A percentile compares a stretch with the other conserved stretches of the same genome.
Conservation (phyloP, 2,113 vertebrate genomes). For the Thamnophis sirtalis region DNA sequence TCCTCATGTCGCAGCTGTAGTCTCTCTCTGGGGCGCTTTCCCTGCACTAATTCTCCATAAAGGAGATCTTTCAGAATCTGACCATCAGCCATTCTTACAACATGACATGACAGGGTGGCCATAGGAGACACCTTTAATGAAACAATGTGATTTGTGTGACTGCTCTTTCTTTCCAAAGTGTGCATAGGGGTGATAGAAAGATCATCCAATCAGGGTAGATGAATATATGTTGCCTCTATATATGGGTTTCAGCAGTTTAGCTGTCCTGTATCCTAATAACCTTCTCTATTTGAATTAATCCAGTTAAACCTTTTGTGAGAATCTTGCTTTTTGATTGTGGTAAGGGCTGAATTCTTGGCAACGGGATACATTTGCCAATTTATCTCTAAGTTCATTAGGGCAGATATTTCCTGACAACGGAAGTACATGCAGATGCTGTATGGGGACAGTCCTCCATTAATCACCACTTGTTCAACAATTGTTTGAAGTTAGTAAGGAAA, state of each 20-base stretch:
- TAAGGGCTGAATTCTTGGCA: background rate
- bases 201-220: background rate
- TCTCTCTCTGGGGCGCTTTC: too few species aligned
- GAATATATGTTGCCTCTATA: background rate
- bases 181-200: background rate
- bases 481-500: background rate
- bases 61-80: too few species aligned
- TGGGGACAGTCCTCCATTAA: background rate
- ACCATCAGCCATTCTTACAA: too few species aligned
- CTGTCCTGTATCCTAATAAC: background rate
- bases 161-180: background rate
- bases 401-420: background rate
- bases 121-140: background rate
- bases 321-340: background rate
- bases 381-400: background rate
- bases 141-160: background rate
- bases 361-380: background rate
- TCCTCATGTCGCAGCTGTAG: too few species aligned
- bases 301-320: background rate
- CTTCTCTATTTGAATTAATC: background rate
- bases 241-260: background rate
- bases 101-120: too few species aligned
- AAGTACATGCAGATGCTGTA: background rate
- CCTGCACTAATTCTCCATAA: too few species aligned
- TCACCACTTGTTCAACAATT: background rate